phyloP scores from a whole-genome alignment of 2,113 vertebrate species.

The Anser cygnoides region DNA sequence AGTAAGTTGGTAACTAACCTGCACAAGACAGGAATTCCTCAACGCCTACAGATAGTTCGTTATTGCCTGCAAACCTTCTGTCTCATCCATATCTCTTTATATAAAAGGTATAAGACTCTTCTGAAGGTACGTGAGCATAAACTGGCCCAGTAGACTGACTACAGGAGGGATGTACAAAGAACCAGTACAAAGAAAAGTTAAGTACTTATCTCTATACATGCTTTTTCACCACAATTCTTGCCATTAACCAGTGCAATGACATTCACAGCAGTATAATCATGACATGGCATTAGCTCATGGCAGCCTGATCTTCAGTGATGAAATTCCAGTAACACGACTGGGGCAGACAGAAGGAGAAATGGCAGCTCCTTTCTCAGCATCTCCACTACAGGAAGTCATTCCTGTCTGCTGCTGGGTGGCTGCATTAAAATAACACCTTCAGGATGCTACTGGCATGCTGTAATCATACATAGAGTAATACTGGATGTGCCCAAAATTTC shows the following conservation, averaged over 20 bases:
- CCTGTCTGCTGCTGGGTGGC: background rate
- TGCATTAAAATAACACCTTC: background rate
- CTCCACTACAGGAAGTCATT: background rate
- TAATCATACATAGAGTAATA: background rate
- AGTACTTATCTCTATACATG: background rate
- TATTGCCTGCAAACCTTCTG: background rate
- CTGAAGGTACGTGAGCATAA: background rate
- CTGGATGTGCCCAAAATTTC: background rate
- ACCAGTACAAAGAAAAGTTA: background rate
- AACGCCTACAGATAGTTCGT: background rate
- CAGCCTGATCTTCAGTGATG: background rate
- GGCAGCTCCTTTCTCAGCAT: slow-evolving; percentile 8
- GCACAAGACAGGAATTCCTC: background rate
- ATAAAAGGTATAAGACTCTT: background rate
- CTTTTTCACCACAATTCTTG: background rate
- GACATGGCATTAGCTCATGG: background rate
- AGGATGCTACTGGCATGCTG: background rate
- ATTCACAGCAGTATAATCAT: background rate
- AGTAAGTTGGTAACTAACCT: background rate
- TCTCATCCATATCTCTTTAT: background rate
- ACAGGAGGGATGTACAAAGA: background rate
- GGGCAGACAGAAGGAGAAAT: slow-evolving; percentile 15
- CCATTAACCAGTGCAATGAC: background rate
- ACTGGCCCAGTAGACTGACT: background rate
- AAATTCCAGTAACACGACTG: background rate